Percentiles rank a stretch among this genome's conserved stretches.
These are phyloP conservation scores for Brachionichthys hirsutus DNA, from an alignment of 2,113 vertebrate species.

Conservation along the genomic window DNA sequence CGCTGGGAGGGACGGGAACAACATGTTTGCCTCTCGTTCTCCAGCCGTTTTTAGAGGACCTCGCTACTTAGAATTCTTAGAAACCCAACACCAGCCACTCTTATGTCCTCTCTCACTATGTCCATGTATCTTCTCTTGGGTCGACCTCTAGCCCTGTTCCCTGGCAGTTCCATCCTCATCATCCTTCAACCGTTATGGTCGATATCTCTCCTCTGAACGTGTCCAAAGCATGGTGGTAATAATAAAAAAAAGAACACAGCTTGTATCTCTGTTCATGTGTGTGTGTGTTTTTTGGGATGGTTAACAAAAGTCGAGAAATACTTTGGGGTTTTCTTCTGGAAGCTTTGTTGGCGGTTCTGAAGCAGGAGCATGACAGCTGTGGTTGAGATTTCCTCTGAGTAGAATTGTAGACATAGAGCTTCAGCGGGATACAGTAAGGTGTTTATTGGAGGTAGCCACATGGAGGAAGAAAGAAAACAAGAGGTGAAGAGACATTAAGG, in stretches of 20 bases:
- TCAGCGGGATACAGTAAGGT: conserved; percentile 69
- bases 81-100: too few relatives aligned
- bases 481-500: conserved; percentile 61
- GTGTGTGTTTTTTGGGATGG: conserved; percentile 18
- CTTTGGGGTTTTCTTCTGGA: conserved; percentile 42
- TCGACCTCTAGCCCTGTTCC: too few relatives aligned
- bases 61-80: conserved; percentile 21
- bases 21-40: conserved; percentile 21
- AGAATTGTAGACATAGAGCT: conserved; percentile 76
- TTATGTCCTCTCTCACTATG: too few relatives aligned
- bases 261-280: conserved; percentile 43
- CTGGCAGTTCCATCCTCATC: too few relatives aligned
- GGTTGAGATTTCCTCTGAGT: conserved; percentile 66
- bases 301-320: conserved; percentile 48
- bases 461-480: conserved; percentile 50
- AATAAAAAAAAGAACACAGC: conserved; percentile 50
- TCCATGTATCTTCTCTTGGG: too few relatives aligned
- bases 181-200: too few relatives aligned
- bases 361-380: conserved; percentile 37
- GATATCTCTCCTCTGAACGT: too few relatives aligned
- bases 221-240: conserved; percentile 30
- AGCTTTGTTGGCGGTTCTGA: conserved; percentile 43
- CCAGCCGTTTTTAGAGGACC: conserved; percentile 41
- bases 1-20: conserved; percentile 27
- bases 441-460: conserved; percentile 72